Percentiles rank a stretch among this genome's conserved stretches.
phyloP scores from a whole-genome alignment of 1,140 invertebrate species.

The Zaprionus ornatus region DNA sequence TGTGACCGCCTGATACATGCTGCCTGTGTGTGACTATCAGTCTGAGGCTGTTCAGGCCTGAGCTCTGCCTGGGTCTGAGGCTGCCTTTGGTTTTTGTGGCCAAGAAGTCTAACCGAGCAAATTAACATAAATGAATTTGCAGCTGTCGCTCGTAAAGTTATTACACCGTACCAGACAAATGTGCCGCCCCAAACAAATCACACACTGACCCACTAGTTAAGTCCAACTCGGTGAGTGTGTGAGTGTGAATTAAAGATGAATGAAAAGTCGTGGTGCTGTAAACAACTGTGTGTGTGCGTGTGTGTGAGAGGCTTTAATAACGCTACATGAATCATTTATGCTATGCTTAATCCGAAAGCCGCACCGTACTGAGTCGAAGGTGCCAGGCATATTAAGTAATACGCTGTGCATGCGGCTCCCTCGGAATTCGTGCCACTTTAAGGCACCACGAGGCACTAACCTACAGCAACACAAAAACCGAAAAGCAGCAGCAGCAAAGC shows the following conservation, averaged over 20 bases:
- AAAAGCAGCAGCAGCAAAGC: background rate
- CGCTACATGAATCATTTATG: conserved; percentile 77
- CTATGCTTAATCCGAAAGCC: conserved; percentile 61
- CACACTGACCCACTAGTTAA: conserved; percentile 74
- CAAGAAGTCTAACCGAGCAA: conserved; percentile 70
- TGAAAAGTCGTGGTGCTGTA: conserved; percentile 40
- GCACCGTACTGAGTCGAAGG: conserved; percentile 45
- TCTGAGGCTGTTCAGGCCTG: background rate
- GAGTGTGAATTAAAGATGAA: conserved; percentile 68
- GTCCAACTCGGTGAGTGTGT: conserved; percentile 36
- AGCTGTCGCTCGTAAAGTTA: conserved; percentile 68
- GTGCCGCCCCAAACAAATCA: conserved; percentile 54
- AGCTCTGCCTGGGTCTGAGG: too few species aligned
- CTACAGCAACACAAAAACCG: conserved; percentile 59
- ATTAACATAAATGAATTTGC: conserved; percentile 82
- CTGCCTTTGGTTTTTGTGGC: conserved; percentile 64
- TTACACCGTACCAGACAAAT: conserved; percentile 65
- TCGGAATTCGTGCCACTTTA: conserved; percentile 31
- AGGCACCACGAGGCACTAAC: conserved; percentile 66
- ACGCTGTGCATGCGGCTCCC: conserved; percentile 27
- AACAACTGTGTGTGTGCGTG: conserved; percentile 20
- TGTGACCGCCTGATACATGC: conserved; percentile 56
- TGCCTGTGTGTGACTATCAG: conserved; percentile 16
- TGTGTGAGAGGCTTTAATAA: conserved; percentile 51
- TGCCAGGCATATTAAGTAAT: conserved; percentile 78